These are phyloP conservation scores for Ceratina australensis DNA, from an alignment of 1,140 invertebrate genomes.

Conservation along the genomic window DNA sequence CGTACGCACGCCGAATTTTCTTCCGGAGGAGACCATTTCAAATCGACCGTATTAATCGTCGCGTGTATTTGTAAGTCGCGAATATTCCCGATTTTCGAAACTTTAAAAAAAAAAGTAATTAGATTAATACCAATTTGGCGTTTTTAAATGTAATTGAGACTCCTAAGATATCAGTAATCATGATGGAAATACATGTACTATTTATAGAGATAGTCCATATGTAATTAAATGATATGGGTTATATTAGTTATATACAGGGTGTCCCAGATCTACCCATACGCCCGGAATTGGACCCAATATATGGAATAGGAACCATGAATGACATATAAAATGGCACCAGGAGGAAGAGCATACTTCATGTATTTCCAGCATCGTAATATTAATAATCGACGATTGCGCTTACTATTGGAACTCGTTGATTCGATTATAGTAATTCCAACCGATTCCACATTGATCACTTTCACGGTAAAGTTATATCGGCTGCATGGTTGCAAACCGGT, in stretches of 20 bases:
- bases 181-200: too few species aligned
- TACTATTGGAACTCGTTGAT: slow-evolving; percentile 35
- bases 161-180: too few species aligned
- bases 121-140: not conserved
- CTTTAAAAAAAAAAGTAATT: slow-evolving; percentile 16
- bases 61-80: not conserved
- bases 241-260: too few species aligned
- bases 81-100: slow-evolving; percentile 40
- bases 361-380: not conserved
- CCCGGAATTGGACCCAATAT: too few species aligned
- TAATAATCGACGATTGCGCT: slow-evolving; percentile 1
- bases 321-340: too few species aligned
- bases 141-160: not conserved
- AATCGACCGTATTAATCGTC: not conserved
- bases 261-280: too few species aligned
- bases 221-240: too few species aligned
- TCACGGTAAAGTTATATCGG: slow-evolving; percentile 52
- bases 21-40: slow-evolving; percentile 39
- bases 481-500: slow-evolving; percentile 54
- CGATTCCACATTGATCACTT: not conserved
- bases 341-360: too few species aligned
- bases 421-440: not conserved
- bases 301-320: not conserved
- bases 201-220: too few species aligned
- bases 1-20: slow-evolving; percentile 24